A percentile compares a stretch with the other conserved stretches of the same genome.
Conservation (phyloP, 2,888 invertebrate species). For the Parnassius orleans region DNA sequence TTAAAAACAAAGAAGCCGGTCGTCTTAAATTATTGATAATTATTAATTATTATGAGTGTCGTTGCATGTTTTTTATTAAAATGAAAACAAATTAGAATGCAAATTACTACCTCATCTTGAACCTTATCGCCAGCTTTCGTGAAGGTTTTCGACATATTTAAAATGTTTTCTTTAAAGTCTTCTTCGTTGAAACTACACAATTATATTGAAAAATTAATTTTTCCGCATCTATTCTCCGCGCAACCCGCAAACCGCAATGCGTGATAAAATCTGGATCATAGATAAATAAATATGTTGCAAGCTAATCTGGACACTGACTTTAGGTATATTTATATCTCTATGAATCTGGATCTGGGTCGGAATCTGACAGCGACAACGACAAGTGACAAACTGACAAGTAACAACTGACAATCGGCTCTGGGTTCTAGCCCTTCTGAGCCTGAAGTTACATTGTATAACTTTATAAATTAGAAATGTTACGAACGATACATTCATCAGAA, state of each 20-base stretch:
- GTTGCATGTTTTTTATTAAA: neutral
- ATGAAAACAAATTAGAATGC: neutral
- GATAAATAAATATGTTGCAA: no score
- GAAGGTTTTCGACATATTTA: slow-evolving; percentile 57
- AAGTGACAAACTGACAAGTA: neutral
- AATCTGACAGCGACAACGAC: neutral
- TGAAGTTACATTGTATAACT: no score
- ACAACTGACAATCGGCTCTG: no score
- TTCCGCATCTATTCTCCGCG: slow-evolving; percentile 15
- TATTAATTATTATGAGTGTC: no score
- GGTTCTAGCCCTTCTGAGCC: no score
- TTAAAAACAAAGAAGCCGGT: no score
- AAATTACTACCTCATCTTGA: slow-evolving; percentile 84
- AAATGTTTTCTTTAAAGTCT: slow-evolving; percentile 15
- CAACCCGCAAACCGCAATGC: neutral
- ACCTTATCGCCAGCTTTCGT: slow-evolving; percentile 75
- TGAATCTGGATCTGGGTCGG: neutral
- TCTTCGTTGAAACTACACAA: slow-evolving; percentile 11
- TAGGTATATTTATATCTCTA: no score
- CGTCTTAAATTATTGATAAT: no score
- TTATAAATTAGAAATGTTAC: no score
- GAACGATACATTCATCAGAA: no score
- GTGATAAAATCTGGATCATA: no score
- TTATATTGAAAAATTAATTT: slow-evolving; percentile 19
- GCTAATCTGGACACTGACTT: no score